Evolutionary conservation across 1,140 invertebrate species (phyloP).

Genomic region (Musca vetustissima): DNA sequence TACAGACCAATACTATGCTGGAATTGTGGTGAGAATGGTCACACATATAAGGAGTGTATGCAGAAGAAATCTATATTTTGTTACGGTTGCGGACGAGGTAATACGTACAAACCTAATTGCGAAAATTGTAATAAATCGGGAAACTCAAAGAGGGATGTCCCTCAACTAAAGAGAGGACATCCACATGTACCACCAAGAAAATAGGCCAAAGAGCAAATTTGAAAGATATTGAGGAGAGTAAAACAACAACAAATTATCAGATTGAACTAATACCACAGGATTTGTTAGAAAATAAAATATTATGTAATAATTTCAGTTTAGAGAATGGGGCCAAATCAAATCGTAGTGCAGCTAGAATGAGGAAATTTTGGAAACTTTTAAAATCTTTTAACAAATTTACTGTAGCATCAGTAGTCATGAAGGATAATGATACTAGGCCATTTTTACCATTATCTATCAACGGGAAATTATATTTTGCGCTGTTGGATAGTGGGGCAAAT

Average conservation of each 20-base stretch:
- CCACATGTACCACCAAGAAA: neutral
- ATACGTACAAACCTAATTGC: neutral
- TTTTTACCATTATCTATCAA: neutral
- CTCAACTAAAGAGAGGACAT: neutral
- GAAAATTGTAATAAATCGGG: neutral
- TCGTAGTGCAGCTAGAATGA: neutral
- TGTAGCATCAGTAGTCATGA: neutral
- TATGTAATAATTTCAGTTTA: too few relatives aligned
- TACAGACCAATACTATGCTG: neutral
- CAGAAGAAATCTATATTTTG: neutral
- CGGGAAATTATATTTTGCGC: neutral
- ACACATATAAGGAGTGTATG: neutral
- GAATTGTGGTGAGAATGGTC: neutral
- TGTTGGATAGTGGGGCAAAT: conserved; percentile 1
- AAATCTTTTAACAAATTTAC: neutral
- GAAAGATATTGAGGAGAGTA: too few relatives aligned
- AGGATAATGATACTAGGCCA: conserved; percentile 2
- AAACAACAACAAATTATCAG: too few relatives aligned
- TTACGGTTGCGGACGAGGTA: neutral
- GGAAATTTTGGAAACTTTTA: neutral
- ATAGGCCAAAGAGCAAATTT: too few relatives aligned
- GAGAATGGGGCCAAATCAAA: too few relatives aligned
- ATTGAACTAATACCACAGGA: too few relatives aligned
- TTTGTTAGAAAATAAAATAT: too few relatives aligned
- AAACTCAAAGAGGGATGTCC: neutral